phyloP scores from a whole-genome alignment of 2,797 vertebrate species.

The Strix occidentalis region DNA sequence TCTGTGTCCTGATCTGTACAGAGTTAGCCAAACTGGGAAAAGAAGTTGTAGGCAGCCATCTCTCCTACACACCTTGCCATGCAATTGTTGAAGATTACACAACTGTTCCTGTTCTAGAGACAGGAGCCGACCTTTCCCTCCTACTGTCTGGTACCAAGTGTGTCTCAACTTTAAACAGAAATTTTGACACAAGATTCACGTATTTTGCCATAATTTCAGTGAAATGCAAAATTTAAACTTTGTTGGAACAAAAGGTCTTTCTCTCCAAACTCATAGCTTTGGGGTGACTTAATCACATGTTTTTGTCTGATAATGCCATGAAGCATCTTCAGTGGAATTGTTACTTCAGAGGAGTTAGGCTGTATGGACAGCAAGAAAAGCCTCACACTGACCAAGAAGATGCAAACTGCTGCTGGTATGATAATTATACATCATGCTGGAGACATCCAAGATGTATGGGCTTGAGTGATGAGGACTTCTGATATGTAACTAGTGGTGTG shows the following conservation, averaged over 20 bases:
- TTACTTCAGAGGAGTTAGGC: background rate
- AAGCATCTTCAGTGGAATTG: background rate
- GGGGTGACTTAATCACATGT: background rate
- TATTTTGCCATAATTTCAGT: background rate
- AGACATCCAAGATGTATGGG: fast-evolving
- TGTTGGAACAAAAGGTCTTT: background rate
- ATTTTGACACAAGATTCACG: constrained; percentile 10
- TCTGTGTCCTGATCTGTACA: background rate
- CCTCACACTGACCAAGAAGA: background rate
- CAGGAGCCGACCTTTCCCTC: constrained; percentile 10
- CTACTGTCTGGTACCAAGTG: background rate
- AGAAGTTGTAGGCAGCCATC: background rate
- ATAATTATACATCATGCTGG: background rate
- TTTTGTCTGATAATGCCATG: background rate
- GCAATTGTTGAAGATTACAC: background rate
- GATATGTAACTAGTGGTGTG: background rate
- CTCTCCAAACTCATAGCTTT: background rate
- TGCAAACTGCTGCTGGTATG: background rate
- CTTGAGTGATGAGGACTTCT: background rate
- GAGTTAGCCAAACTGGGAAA: background rate
- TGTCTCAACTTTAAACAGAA: constrained; percentile 40
- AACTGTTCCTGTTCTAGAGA: constrained; percentile 26
- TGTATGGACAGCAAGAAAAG: background rate
- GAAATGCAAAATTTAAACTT: background rate
- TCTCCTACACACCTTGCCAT: background rate